These are phyloP conservation scores for Lagria hirta DNA, from an alignment of 2,888 invertebrate genomes.

Conservation along the genomic window DNA sequence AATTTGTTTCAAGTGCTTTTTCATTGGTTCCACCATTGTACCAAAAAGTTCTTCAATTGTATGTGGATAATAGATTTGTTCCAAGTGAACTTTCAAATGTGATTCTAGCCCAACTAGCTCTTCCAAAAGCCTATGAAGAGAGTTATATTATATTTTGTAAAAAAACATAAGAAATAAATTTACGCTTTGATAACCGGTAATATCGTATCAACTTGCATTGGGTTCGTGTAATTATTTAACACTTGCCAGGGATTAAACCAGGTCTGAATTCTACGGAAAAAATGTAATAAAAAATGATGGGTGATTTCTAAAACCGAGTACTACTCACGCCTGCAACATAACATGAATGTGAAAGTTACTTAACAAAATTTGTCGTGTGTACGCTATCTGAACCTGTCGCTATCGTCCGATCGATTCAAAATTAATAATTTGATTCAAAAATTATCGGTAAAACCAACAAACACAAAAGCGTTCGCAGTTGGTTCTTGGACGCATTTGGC, in stretches of 20 bases:
- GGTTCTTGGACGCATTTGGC: too few species aligned
- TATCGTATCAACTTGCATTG: slow-evolving; percentile 65
- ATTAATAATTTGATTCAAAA: too few species aligned
- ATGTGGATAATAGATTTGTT: slow-evolving; percentile 59
- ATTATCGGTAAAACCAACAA: too few species aligned
- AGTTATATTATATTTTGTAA: neutral
- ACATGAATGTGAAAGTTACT: too few species aligned
- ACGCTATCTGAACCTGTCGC: too few species aligned
- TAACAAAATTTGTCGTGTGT: too few species aligned
- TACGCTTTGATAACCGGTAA: slow-evolving; percentile 61
- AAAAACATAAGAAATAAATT: slow-evolving; percentile 43
- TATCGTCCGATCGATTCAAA: too few species aligned
- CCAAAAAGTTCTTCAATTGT: slow-evolving; percentile 64
- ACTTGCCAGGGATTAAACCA: slow-evolving; percentile 75
- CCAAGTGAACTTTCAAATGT: slow-evolving; percentile 58
- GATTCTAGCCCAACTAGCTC: slow-evolving; percentile 59
- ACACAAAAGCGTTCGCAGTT: too few species aligned
- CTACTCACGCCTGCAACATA: too few species aligned
- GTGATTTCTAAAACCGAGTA: too few species aligned
- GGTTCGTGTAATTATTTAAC: slow-evolving; percentile 64
- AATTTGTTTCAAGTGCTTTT: slow-evolving; percentile 56
- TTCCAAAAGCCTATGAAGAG: slow-evolving; percentile 54
- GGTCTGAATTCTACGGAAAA: slow-evolving; percentile 66
- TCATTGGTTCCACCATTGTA: slow-evolving; percentile 59
- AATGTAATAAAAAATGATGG: too few species aligned